Conservation (phyloP, 1,140 invertebrate genomes). For the Drosophila azteca region DNA sequence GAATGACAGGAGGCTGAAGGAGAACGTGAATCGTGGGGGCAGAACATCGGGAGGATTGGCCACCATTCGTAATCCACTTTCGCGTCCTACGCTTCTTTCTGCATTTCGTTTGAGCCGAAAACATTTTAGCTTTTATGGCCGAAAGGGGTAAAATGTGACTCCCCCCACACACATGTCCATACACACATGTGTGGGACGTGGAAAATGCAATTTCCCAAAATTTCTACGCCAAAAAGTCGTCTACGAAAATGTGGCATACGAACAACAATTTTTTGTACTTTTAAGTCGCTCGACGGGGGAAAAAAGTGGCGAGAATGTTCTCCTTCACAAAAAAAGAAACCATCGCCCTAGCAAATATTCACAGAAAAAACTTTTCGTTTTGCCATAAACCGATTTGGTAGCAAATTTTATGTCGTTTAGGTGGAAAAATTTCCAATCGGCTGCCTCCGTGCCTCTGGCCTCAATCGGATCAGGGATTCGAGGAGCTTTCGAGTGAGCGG, state of each 20-base stretch:
- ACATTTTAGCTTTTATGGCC: conserved; percentile 55
- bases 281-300: conserved; percentile 32
- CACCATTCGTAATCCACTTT: conserved; percentile 52
- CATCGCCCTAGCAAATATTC: background rate
- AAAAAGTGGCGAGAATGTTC: conserved; percentile 8
- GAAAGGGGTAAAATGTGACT: conserved; percentile 36
- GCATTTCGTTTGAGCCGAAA: conserved; percentile 54
- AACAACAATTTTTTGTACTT: conserved; percentile 34
- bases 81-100: conserved; percentile 20
- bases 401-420: conserved; percentile 55
- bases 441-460: background rate
- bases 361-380: conserved; percentile 26
- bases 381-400: conserved; percentile 54
- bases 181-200: conserved; percentile 10
- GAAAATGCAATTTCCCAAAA: conserved; percentile 48
- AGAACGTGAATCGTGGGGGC: background rate
- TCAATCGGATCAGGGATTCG: conserved; percentile 22
- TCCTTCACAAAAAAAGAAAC: too few relatives aligned
- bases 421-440: conserved; percentile 43
- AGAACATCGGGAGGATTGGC: background rate
- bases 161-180: background rate
- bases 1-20: conserved; percentile 19
- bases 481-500: background rate
- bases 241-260: conserved; percentile 34
- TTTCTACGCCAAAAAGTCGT: conserved; percentile 35